Percentiles rank a stretch among this genome's conserved stretches.
phyloP scores from a whole-genome alignment of 2,888 invertebrate genomes.

The Folsomia manolachei region DNA sequence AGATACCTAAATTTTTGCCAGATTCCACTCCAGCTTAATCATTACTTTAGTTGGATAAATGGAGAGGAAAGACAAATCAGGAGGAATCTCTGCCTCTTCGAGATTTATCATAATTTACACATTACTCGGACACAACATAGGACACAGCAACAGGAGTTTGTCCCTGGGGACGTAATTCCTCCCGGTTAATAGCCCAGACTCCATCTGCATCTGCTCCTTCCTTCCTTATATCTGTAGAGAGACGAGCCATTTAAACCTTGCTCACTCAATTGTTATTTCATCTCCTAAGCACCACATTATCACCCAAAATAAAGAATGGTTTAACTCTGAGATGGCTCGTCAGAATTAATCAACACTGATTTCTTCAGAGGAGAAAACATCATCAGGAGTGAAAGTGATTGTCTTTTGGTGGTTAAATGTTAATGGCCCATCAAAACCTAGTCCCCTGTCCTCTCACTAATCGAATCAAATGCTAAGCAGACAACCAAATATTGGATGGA shows the following conservation, averaged over 20 bases:
- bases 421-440: conserved; percentile 8
- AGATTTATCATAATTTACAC: conserved; percentile 50
- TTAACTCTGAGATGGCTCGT: too few species aligned
- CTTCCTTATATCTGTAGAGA: too few species aligned
- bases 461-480: not conserved
- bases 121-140: conserved; percentile 49
- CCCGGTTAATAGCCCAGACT: conserved; percentile 33
- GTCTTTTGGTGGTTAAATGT: not conserved
- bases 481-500: not conserved
- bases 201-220: not conserved
- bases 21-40: too few species aligned
- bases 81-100: not conserved
- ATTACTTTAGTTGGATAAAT: too few species aligned
- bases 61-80: too few species aligned
- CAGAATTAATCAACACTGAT: not conserved
- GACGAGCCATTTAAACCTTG: too few species aligned
- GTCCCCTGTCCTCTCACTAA: not conserved
- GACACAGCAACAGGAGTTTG: too few species aligned
- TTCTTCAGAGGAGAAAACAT: too few species aligned
- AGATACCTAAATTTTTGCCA: too few species aligned
- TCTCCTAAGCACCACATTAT: too few species aligned
- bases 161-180: conserved; percentile 46
- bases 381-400: conserved; percentile 10
- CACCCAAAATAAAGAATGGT: too few species aligned
- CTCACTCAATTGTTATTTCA: too few species aligned